These are phyloP conservation scores for Caenorhabditis inopinata DNA, from an alignment of 1,140 invertebrate species.

Conservation along the genomic window DNA sequence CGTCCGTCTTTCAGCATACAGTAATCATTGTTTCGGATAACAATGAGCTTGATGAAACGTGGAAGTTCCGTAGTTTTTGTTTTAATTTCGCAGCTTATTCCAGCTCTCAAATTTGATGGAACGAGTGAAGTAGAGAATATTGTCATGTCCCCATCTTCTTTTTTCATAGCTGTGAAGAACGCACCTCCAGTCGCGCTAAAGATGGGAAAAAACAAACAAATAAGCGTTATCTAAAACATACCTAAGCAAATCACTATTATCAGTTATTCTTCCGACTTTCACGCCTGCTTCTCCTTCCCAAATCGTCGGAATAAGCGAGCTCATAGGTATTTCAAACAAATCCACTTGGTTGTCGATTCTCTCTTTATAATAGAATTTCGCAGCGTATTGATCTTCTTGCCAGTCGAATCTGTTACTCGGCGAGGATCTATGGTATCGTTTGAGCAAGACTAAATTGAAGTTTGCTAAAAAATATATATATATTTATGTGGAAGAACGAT, in stretches of 20 bases:
- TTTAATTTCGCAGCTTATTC: background rate
- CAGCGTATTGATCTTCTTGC: background rate
- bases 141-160: background rate
- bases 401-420: background rate
- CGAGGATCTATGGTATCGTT: background rate
- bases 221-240: background rate
- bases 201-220: too few relatives aligned
- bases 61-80: background rate
- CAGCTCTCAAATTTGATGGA: background rate
- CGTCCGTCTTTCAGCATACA: background rate
- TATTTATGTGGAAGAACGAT: background rate
- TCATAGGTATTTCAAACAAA: background rate
- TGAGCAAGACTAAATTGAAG: too few relatives aligned
- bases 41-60: background rate
- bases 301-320: background rate
- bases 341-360: background rate
- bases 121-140: background rate
- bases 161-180: background rate
- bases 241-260: background rate
- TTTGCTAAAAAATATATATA: too few relatives aligned
- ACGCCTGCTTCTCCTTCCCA: background rate
- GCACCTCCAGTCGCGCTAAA: background rate
- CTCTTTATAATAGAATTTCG: conserved; percentile 21
- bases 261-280: background rate
- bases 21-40: background rate